Evolutionary conservation across 2,888 invertebrate genomes (phyloP).

Genomic region (Salticus scenicus): DNA sequence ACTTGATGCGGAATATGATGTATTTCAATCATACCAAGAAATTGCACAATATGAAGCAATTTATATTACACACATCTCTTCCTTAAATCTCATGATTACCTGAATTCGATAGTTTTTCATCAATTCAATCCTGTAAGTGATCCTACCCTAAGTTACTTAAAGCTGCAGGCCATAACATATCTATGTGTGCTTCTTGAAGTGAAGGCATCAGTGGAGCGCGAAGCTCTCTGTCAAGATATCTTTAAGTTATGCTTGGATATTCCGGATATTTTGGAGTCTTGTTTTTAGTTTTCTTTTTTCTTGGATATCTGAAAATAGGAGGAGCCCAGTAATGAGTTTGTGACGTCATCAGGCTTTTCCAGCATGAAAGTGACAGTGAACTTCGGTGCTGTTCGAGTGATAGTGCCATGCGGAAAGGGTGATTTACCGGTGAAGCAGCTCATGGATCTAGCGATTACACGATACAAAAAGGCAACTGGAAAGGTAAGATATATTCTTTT

Average conservation of each 20-base stretch:
- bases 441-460: conserved; percentile 90
- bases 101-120: no score
- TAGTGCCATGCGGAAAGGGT: conserved; percentile 96
- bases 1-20: no score
- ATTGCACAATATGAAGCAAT: no score
- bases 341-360: conserved; percentile 40
- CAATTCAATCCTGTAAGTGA: no score
- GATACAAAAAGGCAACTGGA: conserved; percentile 96
- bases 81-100: no score
- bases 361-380: conserved; percentile 98
- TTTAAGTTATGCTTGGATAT: conserved; percentile 60
- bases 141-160: no score
- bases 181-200: not conserved
- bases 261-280: conserved; percentile 31
- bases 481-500: conserved; percentile 82
- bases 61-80: no score
- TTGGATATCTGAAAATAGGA: conserved; percentile 43
- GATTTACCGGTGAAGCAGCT: conserved; percentile 93
- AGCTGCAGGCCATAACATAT: no score
- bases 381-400: conserved; percentile 93
- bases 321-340: conserved; percentile 41
- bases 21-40: no score
- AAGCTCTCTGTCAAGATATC: conserved; percentile 35
- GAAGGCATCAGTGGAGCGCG: conserved; percentile 38
- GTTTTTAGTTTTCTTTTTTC: not conserved